phyloP scores from a whole-genome alignment of 2,888 invertebrate species.

The Branchipolynoe longqiensis region DNA sequence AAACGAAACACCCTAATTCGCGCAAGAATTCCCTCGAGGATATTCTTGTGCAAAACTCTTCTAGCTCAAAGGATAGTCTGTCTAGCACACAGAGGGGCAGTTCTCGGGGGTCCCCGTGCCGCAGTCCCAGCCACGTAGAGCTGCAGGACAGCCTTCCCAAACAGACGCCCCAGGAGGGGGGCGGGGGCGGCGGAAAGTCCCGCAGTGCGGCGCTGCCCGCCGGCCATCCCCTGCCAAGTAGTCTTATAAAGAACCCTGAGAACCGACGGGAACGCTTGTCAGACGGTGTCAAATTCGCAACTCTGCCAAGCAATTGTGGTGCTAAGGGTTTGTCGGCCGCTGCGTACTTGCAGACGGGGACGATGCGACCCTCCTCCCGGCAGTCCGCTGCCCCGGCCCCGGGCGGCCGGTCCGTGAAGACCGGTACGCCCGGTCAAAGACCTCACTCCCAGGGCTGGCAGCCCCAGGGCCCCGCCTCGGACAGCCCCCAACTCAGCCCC shows the following conservation, averaged over 20 bases:
- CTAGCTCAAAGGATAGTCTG: conserved; percentile 55
- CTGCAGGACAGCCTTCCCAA: conserved; percentile 18
- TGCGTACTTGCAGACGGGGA: conserved; percentile 9
- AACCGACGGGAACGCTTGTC: conserved; percentile 18
- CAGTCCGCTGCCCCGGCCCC: neutral
- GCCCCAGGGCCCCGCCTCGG: neutral
- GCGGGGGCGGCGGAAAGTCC: neutral
- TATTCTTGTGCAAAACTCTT: conserved; percentile 40
- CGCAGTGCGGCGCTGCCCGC: neutral
- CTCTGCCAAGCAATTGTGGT: conserved; percentile 48
- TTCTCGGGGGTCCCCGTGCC: conserved; percentile 33
- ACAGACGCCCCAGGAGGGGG: neutral
- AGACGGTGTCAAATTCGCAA: conserved; percentile 41
- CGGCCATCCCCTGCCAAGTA: conserved; percentile 21
- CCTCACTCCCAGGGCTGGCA: conserved; percentile 43
- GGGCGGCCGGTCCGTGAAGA: neutral
- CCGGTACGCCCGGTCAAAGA: neutral
- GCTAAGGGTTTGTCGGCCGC: conserved; percentile 15
- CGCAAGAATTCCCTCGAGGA: conserved; percentile 39
- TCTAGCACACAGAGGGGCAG: conserved; percentile 44
- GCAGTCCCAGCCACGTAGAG: conserved; percentile 22
- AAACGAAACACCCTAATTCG: conserved; percentile 22
- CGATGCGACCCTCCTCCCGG: conserved; percentile 8
- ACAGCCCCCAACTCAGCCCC: neutral
- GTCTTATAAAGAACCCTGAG: conserved; percentile 27